Percentiles rank a stretch among this genome's conserved stretches.
Evolutionary conservation across 2,888 invertebrate genomes (phyloP).

Genomic region (Belgica antarctica): DNA sequence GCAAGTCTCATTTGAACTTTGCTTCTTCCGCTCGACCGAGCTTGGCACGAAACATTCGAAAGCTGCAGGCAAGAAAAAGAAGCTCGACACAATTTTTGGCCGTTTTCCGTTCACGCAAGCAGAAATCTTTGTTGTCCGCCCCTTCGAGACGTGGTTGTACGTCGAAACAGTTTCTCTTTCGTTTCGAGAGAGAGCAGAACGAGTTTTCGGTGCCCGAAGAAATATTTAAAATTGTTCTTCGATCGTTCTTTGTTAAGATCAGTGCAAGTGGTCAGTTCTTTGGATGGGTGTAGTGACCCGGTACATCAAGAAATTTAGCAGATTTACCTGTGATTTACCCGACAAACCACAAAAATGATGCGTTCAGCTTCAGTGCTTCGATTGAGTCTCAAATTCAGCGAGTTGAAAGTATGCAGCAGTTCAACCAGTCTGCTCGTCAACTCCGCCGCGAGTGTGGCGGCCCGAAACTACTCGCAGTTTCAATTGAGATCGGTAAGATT

Average conservation of each 20-base stretch:
- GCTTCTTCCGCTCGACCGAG: too few relatives aligned
- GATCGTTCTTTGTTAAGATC: background rate
- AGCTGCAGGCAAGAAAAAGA: too few relatives aligned
- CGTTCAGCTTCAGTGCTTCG: slow-evolving; percentile 5
- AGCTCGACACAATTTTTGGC: too few relatives aligned
- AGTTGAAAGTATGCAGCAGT: background rate
- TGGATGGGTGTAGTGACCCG: background rate
- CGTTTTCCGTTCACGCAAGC: too few relatives aligned
- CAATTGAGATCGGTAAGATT: slow-evolving; percentile 12
- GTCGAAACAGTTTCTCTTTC: background rate
- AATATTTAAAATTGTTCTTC: background rate
- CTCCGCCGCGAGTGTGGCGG: background rate
- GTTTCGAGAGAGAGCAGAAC: background rate
- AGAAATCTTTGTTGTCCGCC: too few relatives aligned
- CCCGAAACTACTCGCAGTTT: slow-evolving; percentile 10
- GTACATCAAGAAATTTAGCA: background rate
- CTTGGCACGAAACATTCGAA: too few relatives aligned
- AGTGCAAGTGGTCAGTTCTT: too few relatives aligned
- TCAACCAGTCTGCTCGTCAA: background rate
- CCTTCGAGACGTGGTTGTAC: too few relatives aligned
- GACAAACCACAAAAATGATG: background rate
- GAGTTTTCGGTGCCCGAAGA: background rate
- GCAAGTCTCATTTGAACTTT: too few relatives aligned
- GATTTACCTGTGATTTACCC: background rate
- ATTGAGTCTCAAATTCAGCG: background rate